Conservation (phyloP, 1,140 invertebrate genomes). For the Oedothorax gibbosus region DNA sequence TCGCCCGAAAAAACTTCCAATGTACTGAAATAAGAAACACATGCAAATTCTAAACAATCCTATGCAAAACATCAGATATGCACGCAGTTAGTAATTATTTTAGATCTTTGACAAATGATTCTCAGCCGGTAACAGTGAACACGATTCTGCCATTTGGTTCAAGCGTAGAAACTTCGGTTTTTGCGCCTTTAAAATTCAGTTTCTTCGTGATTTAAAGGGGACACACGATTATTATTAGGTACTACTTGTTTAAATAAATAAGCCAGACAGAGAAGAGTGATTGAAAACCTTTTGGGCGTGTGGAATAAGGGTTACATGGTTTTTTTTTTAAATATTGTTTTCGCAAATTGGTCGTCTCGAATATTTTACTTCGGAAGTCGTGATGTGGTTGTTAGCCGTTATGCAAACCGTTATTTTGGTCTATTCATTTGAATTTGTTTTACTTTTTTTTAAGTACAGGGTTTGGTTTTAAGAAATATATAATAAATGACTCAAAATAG, state of each 20-base stretch:
- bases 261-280: constrained; percentile 11
- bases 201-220: constrained; percentile 7
- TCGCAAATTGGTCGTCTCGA: no score
- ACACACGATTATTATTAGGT: constrained; percentile 26
- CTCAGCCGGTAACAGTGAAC: constrained; percentile 9
- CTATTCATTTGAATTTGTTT: no score
- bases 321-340: neutral
- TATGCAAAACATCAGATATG: neutral
- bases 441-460: no score
- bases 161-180: constrained; percentile 6
- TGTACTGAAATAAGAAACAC: no score
- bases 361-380: no score
- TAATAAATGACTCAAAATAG: no score
- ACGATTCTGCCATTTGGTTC: constrained; percentile 21
- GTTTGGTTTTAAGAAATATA: no score
- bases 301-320: neutral
- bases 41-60: neutral
- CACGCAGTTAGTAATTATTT: neutral
- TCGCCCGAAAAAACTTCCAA: no score
- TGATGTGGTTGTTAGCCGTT: no score
- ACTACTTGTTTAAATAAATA: constrained; percentile 32
- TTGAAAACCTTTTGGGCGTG: constrained; percentile 35
- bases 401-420: no score
- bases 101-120: constrained; percentile 17
- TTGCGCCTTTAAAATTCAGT: constrained; percentile 20